These are phyloP conservation scores for Agrilus planipennis DNA, from an alignment of 1,140 invertebrate genomes.

Conservation along the genomic window DNA sequence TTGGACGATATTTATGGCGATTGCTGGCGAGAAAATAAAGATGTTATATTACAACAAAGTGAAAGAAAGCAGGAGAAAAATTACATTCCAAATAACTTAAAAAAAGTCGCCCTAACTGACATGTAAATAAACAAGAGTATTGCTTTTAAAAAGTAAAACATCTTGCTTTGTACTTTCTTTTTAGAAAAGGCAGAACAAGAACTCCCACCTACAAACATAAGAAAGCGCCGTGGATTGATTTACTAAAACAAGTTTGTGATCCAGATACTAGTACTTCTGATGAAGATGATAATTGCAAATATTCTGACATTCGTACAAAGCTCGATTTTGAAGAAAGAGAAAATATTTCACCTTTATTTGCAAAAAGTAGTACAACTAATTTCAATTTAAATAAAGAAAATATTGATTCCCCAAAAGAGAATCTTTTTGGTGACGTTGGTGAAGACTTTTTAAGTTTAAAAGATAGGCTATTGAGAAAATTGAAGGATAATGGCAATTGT, in stretches of 20 bases:
- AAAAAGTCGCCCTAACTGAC: constrained; percentile 8
- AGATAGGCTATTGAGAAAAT: constrained; percentile 1
- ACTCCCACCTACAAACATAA: no score
- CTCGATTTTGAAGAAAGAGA: constrained; percentile 3
- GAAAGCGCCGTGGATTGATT: constrained; percentile 15
- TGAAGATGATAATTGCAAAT: constrained; percentile 7
- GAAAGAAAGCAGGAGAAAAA: constrained; percentile 13
- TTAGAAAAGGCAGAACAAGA: constrained; percentile 14
- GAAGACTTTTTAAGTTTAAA: constrained; percentile 2
- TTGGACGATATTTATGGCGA: constrained; percentile 29
- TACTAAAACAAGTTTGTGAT: constrained; percentile 21
- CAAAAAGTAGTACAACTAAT: constrained; percentile 2
- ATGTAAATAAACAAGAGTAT: constrained; percentile 3
- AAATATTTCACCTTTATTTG: constrained; percentile 5
- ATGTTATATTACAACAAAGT: constrained; percentile 19
- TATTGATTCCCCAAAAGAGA: background rate
- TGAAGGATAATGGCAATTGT: constrained; percentile 9
- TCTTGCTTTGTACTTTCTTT: constrained; percentile 15
- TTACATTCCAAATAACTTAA: background rate
- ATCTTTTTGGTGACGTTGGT: background rate
- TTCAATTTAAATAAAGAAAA: background rate
- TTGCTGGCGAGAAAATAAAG: constrained; percentile 25
- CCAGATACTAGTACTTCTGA: constrained; percentile 14
- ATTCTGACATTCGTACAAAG: constrained; percentile 5
- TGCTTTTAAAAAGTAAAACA: constrained; percentile 10